Percentiles rank a stretch among this genome's conserved stretches.
Conservation (phyloP, 2,113 vertebrate genomes). For the Tragelaphus buxtoni region DNA sequence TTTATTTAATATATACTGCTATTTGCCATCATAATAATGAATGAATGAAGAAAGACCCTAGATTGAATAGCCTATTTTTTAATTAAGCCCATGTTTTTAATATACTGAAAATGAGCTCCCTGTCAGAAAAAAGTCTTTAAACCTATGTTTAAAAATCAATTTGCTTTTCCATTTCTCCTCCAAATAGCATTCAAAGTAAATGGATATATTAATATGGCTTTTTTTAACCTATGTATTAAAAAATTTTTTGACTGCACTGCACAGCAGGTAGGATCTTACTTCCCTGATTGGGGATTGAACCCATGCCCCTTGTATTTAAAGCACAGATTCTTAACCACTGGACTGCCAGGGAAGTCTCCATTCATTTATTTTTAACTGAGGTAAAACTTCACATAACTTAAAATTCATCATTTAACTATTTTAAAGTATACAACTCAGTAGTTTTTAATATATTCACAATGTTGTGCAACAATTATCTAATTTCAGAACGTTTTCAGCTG, state of each 20-base stretch:
- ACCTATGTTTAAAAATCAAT: constrained; percentile 24
- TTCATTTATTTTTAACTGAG: not conserved
- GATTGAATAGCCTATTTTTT: constrained; percentile 43
- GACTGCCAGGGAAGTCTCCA: not conserved
- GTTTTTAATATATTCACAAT: not conserved
- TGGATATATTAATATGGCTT: not conserved
- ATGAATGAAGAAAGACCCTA: not conserved
- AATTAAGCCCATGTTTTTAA: constrained; percentile 40
- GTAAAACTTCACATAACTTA: not conserved
- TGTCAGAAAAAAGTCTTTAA: constrained; percentile 43
- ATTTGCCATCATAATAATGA: constrained; percentile 27
- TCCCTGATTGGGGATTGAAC: not conserved
- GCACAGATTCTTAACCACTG: not conserved
- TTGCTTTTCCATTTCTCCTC: constrained; percentile 27
- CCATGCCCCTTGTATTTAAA: not conserved
- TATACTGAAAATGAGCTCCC: constrained; percentile 14
- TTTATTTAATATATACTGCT: not conserved
- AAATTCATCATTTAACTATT: not conserved
- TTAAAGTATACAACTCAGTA: not conserved
- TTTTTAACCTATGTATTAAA: not conserved
- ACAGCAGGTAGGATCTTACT: not conserved
- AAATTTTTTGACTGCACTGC: not conserved
- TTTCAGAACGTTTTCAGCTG: not conserved
- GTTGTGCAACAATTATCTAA: not conserved
- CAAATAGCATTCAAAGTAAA: not conserved